Percentiles rank a stretch among this genome's conserved stretches.
Evolutionary conservation across 2,888 invertebrate species (phyloP).

Genomic region (Hipparchia semele): DNA sequence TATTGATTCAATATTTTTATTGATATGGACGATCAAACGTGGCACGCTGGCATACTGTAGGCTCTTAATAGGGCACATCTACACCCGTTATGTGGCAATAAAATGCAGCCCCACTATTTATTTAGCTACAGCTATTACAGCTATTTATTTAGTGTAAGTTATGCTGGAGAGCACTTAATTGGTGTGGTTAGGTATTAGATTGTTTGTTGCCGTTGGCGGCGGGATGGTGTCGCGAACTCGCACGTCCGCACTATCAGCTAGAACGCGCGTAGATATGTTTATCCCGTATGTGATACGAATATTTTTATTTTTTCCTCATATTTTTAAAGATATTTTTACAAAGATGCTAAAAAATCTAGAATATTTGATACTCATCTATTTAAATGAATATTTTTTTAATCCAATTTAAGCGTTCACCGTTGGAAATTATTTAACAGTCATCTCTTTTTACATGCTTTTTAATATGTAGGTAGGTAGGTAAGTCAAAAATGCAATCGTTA

Average conservation of each 20-base stretch:
- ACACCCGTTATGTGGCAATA: slow-evolving; percentile 28
- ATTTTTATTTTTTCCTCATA: not conserved
- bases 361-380: too few relatives aligned
- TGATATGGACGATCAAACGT: too few relatives aligned
- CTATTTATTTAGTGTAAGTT: slow-evolving; percentile 29
- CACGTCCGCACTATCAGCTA: slow-evolving; percentile 51
- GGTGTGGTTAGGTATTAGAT: slow-evolving; percentile 54
- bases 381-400: too few relatives aligned
- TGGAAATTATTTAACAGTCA: too few relatives aligned
- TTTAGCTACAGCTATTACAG: not conserved
- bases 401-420: too few relatives aligned
- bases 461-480: too few relatives aligned
- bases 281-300: slow-evolving; percentile 2
- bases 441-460: too few relatives aligned
- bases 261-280: not conserved
- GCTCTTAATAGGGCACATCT: slow-evolving; percentile 19
- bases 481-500: too few relatives aligned
- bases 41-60: too few relatives aligned
- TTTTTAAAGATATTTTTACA: too few relatives aligned
- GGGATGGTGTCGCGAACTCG: slow-evolving; percentile 47
- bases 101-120: slow-evolving; percentile 27
- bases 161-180: slow-evolving; percentile 21
- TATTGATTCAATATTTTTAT: too few relatives aligned
- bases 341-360: too few relatives aligned
- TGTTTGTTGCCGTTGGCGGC: slow-evolving; percentile 48